Percentiles rank a stretch among this genome's conserved stretches.
These are phyloP conservation scores for Crax fasciolata DNA, from an alignment of 2,797 vertebrate species.

Conservation along the genomic window DNA sequence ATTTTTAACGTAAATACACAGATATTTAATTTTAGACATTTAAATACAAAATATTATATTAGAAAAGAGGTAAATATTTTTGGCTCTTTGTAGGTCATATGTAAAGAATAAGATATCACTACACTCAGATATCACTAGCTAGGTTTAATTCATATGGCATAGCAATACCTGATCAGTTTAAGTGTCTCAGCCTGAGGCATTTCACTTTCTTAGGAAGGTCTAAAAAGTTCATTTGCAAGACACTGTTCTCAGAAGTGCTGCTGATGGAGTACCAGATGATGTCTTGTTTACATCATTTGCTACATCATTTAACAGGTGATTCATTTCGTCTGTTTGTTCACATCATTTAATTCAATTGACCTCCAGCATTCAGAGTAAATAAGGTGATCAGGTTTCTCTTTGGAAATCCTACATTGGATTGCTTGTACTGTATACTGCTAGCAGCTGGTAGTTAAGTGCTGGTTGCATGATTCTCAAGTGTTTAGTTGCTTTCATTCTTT, in stretches of 20 bases:
- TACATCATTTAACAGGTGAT: neutral
- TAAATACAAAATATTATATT: neutral
- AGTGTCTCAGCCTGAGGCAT: neutral
- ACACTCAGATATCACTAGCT: neutral
- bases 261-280: neutral
- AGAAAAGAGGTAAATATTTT: neutral
- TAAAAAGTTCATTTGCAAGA: neutral
- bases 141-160: accelerated
- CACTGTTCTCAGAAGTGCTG: neutral
- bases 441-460: neutral
- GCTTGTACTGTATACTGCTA: neutral
- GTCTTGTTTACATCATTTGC: neutral
- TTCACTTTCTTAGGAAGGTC: neutral
- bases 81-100: neutral
- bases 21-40: neutral
- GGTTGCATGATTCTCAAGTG: neutral
- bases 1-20: neutral
- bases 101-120: neutral
- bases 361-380: neutral
- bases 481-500: neutral
- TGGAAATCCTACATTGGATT: neutral
- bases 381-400: neutral
- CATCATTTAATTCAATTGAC: neutral
- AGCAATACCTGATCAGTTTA: neutral
- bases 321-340: neutral